phyloP scores from a whole-genome alignment of 2,888 invertebrate genomes.

The Hydropsyche betteni region DNA sequence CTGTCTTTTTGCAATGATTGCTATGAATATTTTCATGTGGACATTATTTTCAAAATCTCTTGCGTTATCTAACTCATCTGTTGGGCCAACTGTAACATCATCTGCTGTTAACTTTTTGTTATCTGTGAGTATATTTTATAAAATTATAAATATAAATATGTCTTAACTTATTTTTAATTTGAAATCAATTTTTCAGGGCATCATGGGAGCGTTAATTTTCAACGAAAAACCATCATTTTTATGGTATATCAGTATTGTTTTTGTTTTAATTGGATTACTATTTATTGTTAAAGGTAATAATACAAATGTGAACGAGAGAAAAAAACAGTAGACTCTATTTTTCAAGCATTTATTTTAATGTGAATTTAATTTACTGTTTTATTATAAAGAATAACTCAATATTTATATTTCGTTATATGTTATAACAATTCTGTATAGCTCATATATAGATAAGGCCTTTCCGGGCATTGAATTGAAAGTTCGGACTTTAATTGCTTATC shows the following conservation, averaged over 20 bases:
- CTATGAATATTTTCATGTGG: constrained; percentile 52
- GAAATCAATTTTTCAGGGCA: constrained; percentile 67
- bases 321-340: no score
- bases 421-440: constrained; percentile 3
- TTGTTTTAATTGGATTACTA: constrained; percentile 76
- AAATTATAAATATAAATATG: not conserved
- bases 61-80: constrained; percentile 68
- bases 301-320: no score
- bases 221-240: constrained; percentile 72
- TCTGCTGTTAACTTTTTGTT: constrained; percentile 71
- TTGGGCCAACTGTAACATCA: constrained; percentile 71
- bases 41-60: constrained; percentile 62
- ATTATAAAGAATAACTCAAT: no score
- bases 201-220: constrained; percentile 75
- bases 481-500: no score
- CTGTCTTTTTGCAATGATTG: constrained; percentile 47
- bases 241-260: constrained; percentile 77
- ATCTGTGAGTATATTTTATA: constrained; percentile 64
- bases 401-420: not conserved
- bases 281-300: constrained; percentile 64
- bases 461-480: no score
- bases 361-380: no score
- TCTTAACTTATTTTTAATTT: not conserved
- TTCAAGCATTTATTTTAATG: no score
- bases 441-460: no score